Evolutionary conservation across 2,888 invertebrate genomes (phyloP).

Genomic region (Nomada lathburiana): DNA sequence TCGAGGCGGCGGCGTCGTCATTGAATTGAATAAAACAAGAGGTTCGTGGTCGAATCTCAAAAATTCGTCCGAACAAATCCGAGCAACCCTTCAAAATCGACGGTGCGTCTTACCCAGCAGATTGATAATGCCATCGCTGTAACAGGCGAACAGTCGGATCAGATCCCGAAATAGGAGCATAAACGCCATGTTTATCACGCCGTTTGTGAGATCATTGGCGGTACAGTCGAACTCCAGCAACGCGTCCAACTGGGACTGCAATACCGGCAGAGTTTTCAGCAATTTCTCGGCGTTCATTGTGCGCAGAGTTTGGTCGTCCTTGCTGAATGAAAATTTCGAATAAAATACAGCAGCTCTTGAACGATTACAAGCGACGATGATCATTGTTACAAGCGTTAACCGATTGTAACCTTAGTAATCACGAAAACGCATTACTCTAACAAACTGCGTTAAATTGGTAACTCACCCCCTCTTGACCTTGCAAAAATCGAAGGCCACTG

Average conservation of each 20-base stretch:
- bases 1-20: no score
- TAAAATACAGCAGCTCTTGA: not conserved
- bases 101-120: conserved; percentile 88
- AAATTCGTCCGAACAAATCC: no score
- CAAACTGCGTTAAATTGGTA: not conserved
- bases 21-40: no score
- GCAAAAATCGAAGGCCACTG: conserved; percentile 99
- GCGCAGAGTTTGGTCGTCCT: conserved; percentile 98
- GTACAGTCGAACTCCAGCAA: conserved; percentile 99
- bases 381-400: not conserved
- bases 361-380: not conserved
- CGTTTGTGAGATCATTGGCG: conserved; percentile 98
- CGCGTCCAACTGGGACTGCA: conserved; percentile 97
- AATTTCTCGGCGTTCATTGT: conserved; percentile 99
- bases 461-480: conserved; percentile 98
- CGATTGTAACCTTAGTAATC: no score
- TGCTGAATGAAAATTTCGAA: conserved; percentile 86
- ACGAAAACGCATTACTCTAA: no score
- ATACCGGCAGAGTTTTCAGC: conserved; percentile 97
- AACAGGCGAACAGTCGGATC: conserved; percentile 99
- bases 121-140: conserved; percentile 99
- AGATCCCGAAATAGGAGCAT: conserved; percentile 99
- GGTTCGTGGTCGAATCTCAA: no score
- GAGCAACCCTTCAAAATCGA: no score
- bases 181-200: conserved; percentile 99